Evolutionary conservation across 2,888 invertebrate genomes (phyloP).

Genomic region (Drosophila mimica): DNA sequence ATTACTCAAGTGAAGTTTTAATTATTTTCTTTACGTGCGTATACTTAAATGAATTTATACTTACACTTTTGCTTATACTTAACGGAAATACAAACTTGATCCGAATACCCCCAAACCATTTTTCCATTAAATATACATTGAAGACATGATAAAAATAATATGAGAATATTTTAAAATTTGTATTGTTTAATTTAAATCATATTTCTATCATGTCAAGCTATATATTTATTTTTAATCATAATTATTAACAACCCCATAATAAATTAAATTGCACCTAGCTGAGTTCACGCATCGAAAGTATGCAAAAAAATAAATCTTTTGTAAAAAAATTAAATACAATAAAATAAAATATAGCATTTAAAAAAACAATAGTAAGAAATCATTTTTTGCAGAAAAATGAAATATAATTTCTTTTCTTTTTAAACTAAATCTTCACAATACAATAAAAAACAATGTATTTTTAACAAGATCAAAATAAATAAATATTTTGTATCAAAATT

Average conservation of each 20-base stretch:
- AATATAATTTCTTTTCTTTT: no score
- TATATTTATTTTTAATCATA: background rate
- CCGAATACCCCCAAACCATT: slow-evolving; percentile 40
- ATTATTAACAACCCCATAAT: slow-evolving; percentile 6
- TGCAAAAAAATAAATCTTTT: background rate
- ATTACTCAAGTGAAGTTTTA: background rate
- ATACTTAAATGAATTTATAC: slow-evolving; percentile 16
- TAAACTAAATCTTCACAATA: no score
- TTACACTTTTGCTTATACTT: slow-evolving; percentile 24
- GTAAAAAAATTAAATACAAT: background rate
- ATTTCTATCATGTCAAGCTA: slow-evolving; percentile 19
- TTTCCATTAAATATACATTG: slow-evolving; percentile 14
- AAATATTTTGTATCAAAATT: background rate
- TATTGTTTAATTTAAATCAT: background rate
- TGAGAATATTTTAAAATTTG: background rate
- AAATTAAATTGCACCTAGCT: slow-evolving; percentile 11
- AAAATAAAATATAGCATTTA: no score
- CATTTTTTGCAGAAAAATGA: no score
- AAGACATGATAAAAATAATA: slow-evolving; percentile 9
- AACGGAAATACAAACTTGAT: slow-evolving; percentile 16
- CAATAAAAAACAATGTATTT: background rate
- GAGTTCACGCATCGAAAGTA: background rate
- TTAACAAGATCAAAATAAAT: background rate
- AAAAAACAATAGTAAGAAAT: no score
- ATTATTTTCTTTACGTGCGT: background rate